Evolutionary conservation across 2,113 vertebrate genomes (phyloP).

Genomic region (Platichthys flesus): DNA sequence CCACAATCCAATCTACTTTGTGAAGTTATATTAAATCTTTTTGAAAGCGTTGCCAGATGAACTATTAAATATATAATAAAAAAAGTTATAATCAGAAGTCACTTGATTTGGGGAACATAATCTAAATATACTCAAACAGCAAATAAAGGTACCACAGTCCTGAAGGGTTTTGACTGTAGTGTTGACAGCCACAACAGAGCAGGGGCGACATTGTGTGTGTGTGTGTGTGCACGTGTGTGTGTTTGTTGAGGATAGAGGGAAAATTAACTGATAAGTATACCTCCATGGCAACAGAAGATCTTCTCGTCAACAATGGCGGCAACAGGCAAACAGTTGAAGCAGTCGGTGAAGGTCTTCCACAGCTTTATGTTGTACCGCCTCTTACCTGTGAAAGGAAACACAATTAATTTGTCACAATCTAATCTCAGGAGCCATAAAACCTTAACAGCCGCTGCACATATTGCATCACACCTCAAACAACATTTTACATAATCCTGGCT

Average conservation of each 20-base stretch:
- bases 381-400: conserved; percentile 85
- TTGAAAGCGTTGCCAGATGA: no score
- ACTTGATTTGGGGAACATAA: not conserved
- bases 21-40: no score
- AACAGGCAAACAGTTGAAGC: conserved; percentile 97
- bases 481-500: conserved; percentile 49
- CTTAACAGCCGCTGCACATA: conserved; percentile 11
- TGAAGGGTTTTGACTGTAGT: conserved; percentile 36
- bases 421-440: conserved; percentile 45
- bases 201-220: conserved; percentile 4
- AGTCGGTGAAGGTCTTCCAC: conserved; percentile 98
- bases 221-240: not conserved
- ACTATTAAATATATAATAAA: no score
- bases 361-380: conserved; percentile 98
- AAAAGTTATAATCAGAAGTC: not conserved
- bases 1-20: not conserved
- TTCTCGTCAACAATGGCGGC: conserved; percentile 98
- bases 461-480: conserved; percentile 27
- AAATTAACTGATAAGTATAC: conserved; percentile 76
- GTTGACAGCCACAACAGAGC: conserved; percentile 59
- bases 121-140: conserved; percentile 16
- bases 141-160: conserved; percentile 28
- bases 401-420: conserved; percentile 36
- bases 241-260: conserved; percentile 26
- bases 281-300: conserved; percentile 99